Evolutionary conservation across 2,113 vertebrate genomes (phyloP), one percentile per base, ranked within the genome.

Genomic region (Platysteira castanea): DNA sequence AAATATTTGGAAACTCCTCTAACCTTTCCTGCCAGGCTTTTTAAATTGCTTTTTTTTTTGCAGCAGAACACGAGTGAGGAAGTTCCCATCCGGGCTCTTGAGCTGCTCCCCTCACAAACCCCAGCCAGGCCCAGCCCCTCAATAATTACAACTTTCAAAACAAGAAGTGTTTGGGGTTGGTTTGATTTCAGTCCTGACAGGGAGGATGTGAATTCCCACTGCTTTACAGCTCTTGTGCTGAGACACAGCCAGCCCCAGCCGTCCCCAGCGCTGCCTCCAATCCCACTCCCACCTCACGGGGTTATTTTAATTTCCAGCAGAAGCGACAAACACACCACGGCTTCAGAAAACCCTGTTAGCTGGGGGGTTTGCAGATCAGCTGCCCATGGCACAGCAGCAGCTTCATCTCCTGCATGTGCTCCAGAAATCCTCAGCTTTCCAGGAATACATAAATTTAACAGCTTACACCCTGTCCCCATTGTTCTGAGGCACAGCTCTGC

Each of bases 381-480:
- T 28, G 11, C 16, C 39, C 39, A 5, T 19, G 81, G 84, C 54
- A 57, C 59, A 7, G 52, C 39, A 80, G 78, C 71, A 71, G n/a
- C 37, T 70, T 27, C 75, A 35, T 3, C 52, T 47, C 35, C 35
- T 50, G 26, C 6, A 4, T 4, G 21, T 14, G 10, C 5, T 15
- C 44, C 46, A 59, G 61, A 61, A 77, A 13, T 3, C 11, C 67
- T 11, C 20, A 63, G 23, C 64, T 90, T 61, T 42, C 87, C 84
- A 68, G 88, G 60, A 75, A 69, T 2, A 10, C 6, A 0, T 3
- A 2, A 13, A 15, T 7, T 2, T 3, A 35, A 10, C 13, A 52
- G 26, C 19, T 80, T 24, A 13, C 35, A 39, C 21, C 67, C 54
- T 22, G 63, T 56, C 22, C 79, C 92, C 23, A 26, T 56, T 10